phyloP scores from a whole-genome alignment of 2,113 vertebrate genomes.

The Sprattus sprattus region DNA sequence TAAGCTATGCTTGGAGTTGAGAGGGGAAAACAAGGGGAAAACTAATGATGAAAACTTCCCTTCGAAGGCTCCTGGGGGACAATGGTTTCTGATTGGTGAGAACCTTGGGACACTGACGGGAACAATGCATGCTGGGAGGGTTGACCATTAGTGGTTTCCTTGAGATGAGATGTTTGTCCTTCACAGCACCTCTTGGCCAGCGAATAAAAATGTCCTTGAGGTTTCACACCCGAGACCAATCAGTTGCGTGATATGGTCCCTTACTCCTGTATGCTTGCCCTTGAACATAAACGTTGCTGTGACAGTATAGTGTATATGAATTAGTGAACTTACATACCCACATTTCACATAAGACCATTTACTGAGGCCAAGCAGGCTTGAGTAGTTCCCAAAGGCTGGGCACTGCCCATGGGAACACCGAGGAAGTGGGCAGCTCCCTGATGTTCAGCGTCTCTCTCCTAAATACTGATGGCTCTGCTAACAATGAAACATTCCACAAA shows the following conservation, averaged over 20 bases:
- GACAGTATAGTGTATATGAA: background rate
- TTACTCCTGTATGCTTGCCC: background rate
- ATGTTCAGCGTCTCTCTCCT: constrained; percentile 15
- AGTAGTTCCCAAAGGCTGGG: background rate
- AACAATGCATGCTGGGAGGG: constrained; percentile 39
- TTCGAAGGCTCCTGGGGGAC: constrained; percentile 7
- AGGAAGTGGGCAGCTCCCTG: constrained; percentile 24
- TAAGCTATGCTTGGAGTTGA: background rate
- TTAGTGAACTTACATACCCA: background rate
- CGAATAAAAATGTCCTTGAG: constrained; percentile 14
- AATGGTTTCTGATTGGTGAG: constrained; percentile 24
- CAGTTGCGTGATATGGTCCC: background rate
- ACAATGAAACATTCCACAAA: constrained; percentile 35
- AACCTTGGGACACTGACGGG: constrained; percentile 17
- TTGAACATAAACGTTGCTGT: background rate
- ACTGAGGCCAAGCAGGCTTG: background rate
- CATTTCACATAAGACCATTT: background rate
- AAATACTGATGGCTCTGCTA: constrained; percentile 15
- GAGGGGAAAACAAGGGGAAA: background rate
- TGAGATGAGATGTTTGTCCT: background rate
- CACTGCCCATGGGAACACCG: constrained; percentile 17
- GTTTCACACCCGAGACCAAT: background rate
- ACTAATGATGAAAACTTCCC: constrained; percentile 5
- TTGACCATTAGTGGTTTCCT: constrained; percentile 22
- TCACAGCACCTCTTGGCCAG: background rate